Evolutionary conservation across 1,140 invertebrate species (phyloP), one percentile per base, ranked within the genome.

Genomic region (Caenorhabditis inopinata): DNA sequence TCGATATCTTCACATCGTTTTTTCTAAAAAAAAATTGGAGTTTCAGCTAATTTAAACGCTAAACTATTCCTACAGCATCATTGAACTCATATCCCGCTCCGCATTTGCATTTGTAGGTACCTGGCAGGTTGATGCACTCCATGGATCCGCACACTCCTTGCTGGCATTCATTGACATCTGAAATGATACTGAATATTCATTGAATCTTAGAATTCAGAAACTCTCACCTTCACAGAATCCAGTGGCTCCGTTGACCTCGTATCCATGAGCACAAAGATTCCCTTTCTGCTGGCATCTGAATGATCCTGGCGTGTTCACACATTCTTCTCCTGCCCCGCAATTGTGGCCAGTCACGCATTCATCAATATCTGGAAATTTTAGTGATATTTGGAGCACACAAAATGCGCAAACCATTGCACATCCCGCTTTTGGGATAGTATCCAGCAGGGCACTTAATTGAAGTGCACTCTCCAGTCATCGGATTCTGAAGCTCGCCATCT

Each of bases 231-330:
- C 48, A 76, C 87, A 88, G 79, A 87, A 89, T 32, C 87, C 87
- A 73, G 83, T 84, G 1, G 84, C 78, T 74, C 80, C 76, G 35
- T 88, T 86, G 62, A 88, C 81, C 68, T 82, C 47, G 62, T 85
- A 88, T n/a, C 87, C 87, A 45, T 76, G 48, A 21, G 80, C 77
- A 79, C 87, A 88, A 4, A 88, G 77, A 76, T 85, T 87, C 18
- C 87, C 85, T 25, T 85, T 84, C 45, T 88, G 81, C 76, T 89
- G 87, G 48, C 87, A 88, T 25, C 87, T 82, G 78, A 83, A 88
- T 80, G 93, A 91, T 0, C 96, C 96, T 58, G 93, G 90, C 0
- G 92, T 94, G 88, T 99, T 98, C 75, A 96, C 92, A 87, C 96
- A 99, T 32, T 94, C 92, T 83, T 95, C 92, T 68, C 93, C 92